Percentiles rank a stretch among this genome's conserved stretches.
Conservation (phyloP, 2,888 invertebrate genomes). For the Actias luna region DNA sequence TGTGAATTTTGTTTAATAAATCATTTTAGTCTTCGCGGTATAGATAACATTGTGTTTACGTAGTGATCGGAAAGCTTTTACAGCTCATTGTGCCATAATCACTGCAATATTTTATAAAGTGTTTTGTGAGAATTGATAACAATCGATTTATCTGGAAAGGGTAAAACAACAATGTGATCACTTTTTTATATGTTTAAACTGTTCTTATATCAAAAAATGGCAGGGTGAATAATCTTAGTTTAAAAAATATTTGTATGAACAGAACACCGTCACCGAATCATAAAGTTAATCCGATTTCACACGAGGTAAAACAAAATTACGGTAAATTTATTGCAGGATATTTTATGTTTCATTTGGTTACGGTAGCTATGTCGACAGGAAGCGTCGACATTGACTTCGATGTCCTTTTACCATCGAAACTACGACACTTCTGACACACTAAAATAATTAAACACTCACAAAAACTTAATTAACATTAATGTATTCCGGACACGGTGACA, state of each 20-base stretch:
- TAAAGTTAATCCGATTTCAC: not conserved
- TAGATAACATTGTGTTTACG: conserved; percentile 57
- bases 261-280: not conserved
- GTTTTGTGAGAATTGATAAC: conserved; percentile 29
- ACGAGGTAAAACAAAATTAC: not conserved
- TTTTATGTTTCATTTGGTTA: not conserved
- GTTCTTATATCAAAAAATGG: not conserved
- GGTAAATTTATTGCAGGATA: conserved; percentile 11
- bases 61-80: conserved; percentile 35
- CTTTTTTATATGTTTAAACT: not conserved
- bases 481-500: conserved; percentile 64
- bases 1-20: conserved; percentile 49
- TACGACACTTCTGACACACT: conserved; percentile 33
- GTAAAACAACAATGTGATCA: conserved; percentile 1
- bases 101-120: conserved; percentile 45
- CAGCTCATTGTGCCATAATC: conserved; percentile 53
- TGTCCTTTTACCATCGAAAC: conserved; percentile 35
- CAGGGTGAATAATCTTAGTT: not conserved
- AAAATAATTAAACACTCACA: conserved; percentile 52
- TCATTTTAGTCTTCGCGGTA: conserved; percentile 50
- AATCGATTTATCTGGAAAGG: conserved; percentile 3
- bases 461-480: conserved; percentile 65
- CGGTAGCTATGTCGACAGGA: conserved; percentile 32
- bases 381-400: conserved; percentile 35
- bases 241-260: not conserved